phyloP scores from a whole-genome alignment of 2,797 vertebrate genomes.

The Poeciliopsis gracilis region DNA sequence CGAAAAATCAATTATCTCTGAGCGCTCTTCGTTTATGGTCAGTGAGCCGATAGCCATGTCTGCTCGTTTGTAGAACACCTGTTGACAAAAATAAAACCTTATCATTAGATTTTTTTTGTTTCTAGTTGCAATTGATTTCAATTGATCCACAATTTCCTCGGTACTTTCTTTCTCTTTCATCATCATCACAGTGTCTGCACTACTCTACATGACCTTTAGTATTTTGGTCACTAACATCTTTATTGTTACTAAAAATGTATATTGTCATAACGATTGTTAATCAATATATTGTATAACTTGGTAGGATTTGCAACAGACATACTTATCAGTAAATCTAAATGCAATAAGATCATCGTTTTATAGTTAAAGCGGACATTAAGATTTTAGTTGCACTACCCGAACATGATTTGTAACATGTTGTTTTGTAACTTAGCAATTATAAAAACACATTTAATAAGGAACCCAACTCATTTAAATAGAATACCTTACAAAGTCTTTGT shows the following conservation, averaged over 20 bases:
- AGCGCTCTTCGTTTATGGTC: conserved; percentile 97
- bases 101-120: not conserved
- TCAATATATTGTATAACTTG: not conserved
- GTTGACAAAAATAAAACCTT: conserved; percentile 17
- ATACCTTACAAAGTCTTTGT: not conserved
- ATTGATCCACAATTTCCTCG: not conserved
- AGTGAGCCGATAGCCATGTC: conserved; percentile 99
- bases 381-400: not conserved
- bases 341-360: no score
- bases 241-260: not conserved
- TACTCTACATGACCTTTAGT: not conserved
- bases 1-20: conserved; percentile 96
- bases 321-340: not conserved
- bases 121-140: not conserved
- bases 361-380: not conserved
- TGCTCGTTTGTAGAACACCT: conserved; percentile 96
- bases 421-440: not conserved
- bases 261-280: not conserved
- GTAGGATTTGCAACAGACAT: not conserved
- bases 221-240: not conserved
- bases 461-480: not conserved
- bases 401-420: not conserved
- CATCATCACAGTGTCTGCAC: not conserved
- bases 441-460: not conserved
- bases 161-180: not conserved